Evolutionary conservation across 2,888 invertebrate species (phyloP), one percentile per base, ranked within the genome.

Genomic region (Cactoblastis cactorum): DNA sequence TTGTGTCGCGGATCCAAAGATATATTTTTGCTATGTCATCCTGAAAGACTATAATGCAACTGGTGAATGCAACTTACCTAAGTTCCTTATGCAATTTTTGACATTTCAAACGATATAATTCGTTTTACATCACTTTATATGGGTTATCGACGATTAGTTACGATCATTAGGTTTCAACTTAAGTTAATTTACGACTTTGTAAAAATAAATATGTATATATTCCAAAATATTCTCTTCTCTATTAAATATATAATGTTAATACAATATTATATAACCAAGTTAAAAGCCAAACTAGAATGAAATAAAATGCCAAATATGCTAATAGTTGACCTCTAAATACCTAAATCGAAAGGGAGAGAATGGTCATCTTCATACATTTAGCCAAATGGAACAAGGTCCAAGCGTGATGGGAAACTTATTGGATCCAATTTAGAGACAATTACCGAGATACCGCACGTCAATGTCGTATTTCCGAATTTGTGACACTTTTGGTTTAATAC

Each of bases 271-370:
- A 39, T 22, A n/a, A 1, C 5, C 14, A 22, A 39, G n/a, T n/a
- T 39, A 39, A 0, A 18, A 39, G 12, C 22, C 12, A 37, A 41
- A 15, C 14, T 1, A 32, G 43, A 43, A 24, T 1, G 12, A 9
- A 24, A 43, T 22, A 18, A 41, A 41, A 41, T 19, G 43, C 43
- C 32, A n/a, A 28, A 9, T 43, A 43, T 17, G 43, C 28, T 43
- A 43, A 43, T 15, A 38, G 53, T 24, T 41, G 50, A 41, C 56
- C 58, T 59, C 49, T 52, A 19, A 49, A 41, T 24, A 49, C 34
- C 48, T 17, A 11, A 38, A 17, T 56, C 51, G 58, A 58, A 57
- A 55, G 53, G 53, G 6, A 15, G 37, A 45, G 41, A 43, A 41
- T 22, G 56, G 56, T 50, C 56, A 55, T 53, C 52, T 51, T 50